Conservation (phyloP, 37 sponge, comb jelly and placozoan species). For the Sycon ciliatum region DNA sequence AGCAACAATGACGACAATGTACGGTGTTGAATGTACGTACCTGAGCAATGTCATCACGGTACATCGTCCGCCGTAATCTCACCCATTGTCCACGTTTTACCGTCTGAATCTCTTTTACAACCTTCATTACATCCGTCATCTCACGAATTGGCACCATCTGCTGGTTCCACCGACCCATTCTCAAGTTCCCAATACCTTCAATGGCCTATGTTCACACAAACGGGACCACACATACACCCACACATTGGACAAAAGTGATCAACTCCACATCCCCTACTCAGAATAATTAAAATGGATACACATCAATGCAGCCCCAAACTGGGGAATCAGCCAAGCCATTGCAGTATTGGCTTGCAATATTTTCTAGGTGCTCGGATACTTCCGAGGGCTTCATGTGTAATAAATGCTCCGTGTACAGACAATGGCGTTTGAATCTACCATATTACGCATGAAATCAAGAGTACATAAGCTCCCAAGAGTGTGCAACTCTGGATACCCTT, state of each 20-base stretch:
- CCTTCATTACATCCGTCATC: constrained; percentile 93
- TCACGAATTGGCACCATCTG: constrained; percentile 95
- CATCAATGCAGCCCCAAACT: too few relatives aligned
- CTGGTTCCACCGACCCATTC: constrained; percentile 86
- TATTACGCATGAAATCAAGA: too few relatives aligned
- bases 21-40: constrained; percentile 29
- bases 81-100: constrained; percentile 85
- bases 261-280: too few relatives aligned
- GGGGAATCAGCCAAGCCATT: too few relatives aligned
- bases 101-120: constrained; percentile 68
- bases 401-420: too few relatives aligned
- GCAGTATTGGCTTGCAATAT: too few relatives aligned
- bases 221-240: not conserved
- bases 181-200: constrained; percentile 78
- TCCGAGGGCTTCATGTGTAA: too few relatives aligned
- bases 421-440: too few relatives aligned
- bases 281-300: not conserved
- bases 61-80: constrained; percentile 80
- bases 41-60: constrained; percentile 88
- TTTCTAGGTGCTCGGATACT: too few relatives aligned
- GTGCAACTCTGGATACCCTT: too few relatives aligned
- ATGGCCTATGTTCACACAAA: constrained; percentile 40
- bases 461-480: too few relatives aligned
- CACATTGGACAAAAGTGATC: not conserved
- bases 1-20: too few relatives aligned